Evolutionary conservation across 2,113 vertebrate species (phyloP).

Genomic region (Lophura nycthemera): DNA sequence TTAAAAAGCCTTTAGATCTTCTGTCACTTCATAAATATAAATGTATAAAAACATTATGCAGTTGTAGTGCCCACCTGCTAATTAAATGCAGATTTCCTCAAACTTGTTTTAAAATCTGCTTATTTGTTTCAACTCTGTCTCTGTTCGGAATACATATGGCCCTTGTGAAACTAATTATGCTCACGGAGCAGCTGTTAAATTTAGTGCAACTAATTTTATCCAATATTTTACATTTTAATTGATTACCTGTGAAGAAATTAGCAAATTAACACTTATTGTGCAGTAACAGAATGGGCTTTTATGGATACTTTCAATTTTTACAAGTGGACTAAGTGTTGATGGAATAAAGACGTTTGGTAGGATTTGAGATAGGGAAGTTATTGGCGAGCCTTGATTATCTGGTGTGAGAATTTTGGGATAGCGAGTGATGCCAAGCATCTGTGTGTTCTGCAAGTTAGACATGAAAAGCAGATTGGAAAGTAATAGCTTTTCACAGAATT

Average conservation of each 20-base stretch:
- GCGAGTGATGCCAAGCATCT: slow-evolving; percentile 80
- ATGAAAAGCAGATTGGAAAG: slow-evolving; percentile 82
- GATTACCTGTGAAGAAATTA: slow-evolving; percentile 96
- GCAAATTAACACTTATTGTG: slow-evolving; percentile 96
- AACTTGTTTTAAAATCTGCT: slow-evolving; percentile 89
- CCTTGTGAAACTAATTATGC: slow-evolving; percentile 88
- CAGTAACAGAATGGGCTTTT: slow-evolving; percentile 85
- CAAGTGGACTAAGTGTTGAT: slow-evolving; percentile 80
- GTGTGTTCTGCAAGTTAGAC: slow-evolving; percentile 79
- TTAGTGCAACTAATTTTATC: slow-evolving; percentile 89
- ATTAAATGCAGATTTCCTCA: slow-evolving; percentile 95
- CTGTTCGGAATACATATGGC: slow-evolving; percentile 83
- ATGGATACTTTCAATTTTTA: slow-evolving; percentile 77
- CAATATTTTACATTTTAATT: slow-evolving; percentile 88
- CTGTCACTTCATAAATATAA: slow-evolving; percentile 99
- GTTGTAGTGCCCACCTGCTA: slow-evolving; percentile 98
- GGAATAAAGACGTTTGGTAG: slow-evolving; percentile 74
- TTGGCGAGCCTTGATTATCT: slow-evolving; percentile 75
- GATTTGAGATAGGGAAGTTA: slow-evolving; percentile 62
- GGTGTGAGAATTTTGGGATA: slow-evolving; percentile 77
- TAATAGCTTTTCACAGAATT: slow-evolving; percentile 83
- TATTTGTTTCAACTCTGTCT: slow-evolving; percentile 88
- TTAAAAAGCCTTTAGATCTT: slow-evolving; percentile 98
- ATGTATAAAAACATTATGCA: slow-evolving; percentile 92
- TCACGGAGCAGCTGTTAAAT: slow-evolving; percentile 87